A percentile compares a stretch with the other conserved stretches of the same genome.
Conservation (phyloP, 1,140 invertebrate species). For the Trissolcus basalis region DNA sequence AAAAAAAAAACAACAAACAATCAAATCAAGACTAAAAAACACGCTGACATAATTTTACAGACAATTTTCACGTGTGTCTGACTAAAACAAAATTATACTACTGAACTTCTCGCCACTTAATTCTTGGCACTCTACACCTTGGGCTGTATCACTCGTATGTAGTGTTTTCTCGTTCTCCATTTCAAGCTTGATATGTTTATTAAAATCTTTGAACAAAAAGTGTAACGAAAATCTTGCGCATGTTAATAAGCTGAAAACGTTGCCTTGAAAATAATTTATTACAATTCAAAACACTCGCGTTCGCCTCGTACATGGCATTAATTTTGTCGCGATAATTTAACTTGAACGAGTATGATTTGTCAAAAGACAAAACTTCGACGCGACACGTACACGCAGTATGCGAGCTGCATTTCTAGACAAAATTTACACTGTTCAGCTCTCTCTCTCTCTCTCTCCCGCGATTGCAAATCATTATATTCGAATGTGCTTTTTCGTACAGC, state of each 20-base stretch:
- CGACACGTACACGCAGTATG: constrained; percentile 7
- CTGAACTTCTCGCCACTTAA: neutral
- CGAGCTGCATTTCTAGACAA: constrained; percentile 31
- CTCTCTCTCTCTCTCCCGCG: constrained; percentile 3
- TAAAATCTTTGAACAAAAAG: neutral
- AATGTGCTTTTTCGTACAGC: constrained; percentile 9
- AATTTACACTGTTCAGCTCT: constrained; percentile 12
- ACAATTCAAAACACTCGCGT: constrained; percentile 17
- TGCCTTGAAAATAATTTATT: constrained; percentile 16
- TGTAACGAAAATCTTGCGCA: neutral
- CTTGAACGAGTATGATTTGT: constrained; percentile 25
- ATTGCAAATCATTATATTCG: constrained; percentile 24
- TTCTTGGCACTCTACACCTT: neutral
- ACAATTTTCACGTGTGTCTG: neutral
- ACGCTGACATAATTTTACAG: neutral
- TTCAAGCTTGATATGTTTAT: neutral
- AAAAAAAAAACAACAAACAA: no score
- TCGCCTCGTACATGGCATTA: constrained; percentile 6
- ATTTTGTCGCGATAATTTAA: constrained; percentile 20
- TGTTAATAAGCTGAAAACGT: neutral
- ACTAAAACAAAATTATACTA: neutral
- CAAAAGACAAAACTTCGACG: constrained; percentile 28
- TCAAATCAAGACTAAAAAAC: neutral
- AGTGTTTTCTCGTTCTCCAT: neutral
- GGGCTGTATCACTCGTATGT: neutral